phyloP scores from a whole-genome alignment of 1,140 invertebrate genomes.

The Drosophila lowei region DNA sequence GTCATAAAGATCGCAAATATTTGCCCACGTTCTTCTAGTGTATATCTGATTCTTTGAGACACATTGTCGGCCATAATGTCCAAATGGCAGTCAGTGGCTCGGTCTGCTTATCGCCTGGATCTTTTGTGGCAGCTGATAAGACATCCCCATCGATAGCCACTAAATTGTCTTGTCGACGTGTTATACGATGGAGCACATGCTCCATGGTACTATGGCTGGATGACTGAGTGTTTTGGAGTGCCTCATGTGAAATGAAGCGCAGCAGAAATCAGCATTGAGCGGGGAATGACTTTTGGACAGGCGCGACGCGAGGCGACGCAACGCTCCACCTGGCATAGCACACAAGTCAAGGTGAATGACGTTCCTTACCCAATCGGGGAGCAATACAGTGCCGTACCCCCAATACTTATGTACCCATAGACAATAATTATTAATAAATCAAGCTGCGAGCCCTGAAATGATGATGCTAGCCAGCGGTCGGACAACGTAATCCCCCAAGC shows the following conservation, averaged over 20 bases:
- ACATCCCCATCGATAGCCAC: constrained; percentile 8
- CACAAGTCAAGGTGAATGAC: constrained; percentile 75
- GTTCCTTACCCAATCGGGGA: constrained; percentile 45
- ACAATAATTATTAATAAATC: constrained; percentile 74
- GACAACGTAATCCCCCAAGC: constrained; percentile 7
- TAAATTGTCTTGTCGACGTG: constrained; percentile 39
- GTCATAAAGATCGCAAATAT: constrained; percentile 26
- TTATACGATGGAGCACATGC: constrained; percentile 39
- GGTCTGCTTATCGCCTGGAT: constrained; percentile 28
- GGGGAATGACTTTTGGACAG: constrained; percentile 53
- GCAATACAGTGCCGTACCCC: constrained; percentile 1
- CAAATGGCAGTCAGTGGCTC: background rate
- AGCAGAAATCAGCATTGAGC: constrained; percentile 33
- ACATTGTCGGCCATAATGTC: background rate
- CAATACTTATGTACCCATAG: constrained; percentile 7
- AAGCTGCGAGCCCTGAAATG: constrained; percentile 50
- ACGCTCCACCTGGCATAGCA: constrained; percentile 48
- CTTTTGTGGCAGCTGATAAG: constrained; percentile 47
- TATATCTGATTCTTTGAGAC: background rate
- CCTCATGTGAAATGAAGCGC: constrained; percentile 42
- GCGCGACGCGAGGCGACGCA: too few species aligned
- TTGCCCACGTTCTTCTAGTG: constrained; percentile 13
- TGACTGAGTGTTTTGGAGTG: constrained; percentile 5
- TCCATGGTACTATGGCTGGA: background rate
- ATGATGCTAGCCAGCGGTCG: constrained; percentile 17